Percentiles rank a stretch among this genome's conserved stretches.
phyloP scores from a whole-genome alignment of 2,888 invertebrate genomes.

The Calephelis perditalis region DNA sequence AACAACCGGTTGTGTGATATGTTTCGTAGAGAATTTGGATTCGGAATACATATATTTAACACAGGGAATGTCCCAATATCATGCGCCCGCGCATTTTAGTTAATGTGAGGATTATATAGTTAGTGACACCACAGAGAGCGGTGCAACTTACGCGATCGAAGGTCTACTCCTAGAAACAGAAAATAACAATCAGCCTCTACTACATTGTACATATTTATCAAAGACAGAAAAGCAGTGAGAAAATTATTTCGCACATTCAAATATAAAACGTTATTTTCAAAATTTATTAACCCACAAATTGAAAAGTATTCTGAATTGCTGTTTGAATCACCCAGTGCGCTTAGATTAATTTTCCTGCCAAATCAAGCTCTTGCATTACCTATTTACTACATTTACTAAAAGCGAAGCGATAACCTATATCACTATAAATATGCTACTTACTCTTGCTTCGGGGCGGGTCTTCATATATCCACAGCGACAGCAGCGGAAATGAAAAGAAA shows the following conservation, averaged over 20 bases:
- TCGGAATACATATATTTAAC: neutral
- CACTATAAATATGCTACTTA: slow-evolving; percentile 65
- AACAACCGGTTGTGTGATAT: slow-evolving; percentile 44
- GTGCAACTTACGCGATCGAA: slow-evolving; percentile 78
- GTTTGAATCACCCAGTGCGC: slow-evolving; percentile 32
- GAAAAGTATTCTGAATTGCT: slow-evolving; percentile 2
- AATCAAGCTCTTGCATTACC: slow-evolving; percentile 45
- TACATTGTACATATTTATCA: slow-evolving; percentile 44
- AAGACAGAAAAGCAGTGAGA: slow-evolving; percentile 58
- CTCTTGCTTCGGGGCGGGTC: slow-evolving; percentile 83
- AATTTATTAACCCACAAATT: slow-evolving; percentile 25
- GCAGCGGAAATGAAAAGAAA: slow-evolving; percentile 63
- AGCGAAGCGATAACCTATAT: slow-evolving; percentile 54
- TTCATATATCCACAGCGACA: slow-evolving; percentile 52
- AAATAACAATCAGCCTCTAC: slow-evolving; percentile 76
- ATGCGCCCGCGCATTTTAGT: slow-evolving; percentile 62
- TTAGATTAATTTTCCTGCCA: slow-evolving; percentile 44
- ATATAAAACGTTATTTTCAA: slow-evolving; percentile 57
- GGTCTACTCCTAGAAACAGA: slow-evolving; percentile 80
- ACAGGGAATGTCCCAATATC: slow-evolving; percentile 16
- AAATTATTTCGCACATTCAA: slow-evolving; percentile 61
- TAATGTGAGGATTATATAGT: slow-evolving; percentile 62
- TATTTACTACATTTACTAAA: slow-evolving; percentile 49
- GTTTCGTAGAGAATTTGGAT: slow-evolving; percentile 1
- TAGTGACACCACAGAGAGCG: slow-evolving; percentile 78